Base-by-base conservation (phyloP, 2,888 invertebrate species). In the Mythimna impura region DNA sequence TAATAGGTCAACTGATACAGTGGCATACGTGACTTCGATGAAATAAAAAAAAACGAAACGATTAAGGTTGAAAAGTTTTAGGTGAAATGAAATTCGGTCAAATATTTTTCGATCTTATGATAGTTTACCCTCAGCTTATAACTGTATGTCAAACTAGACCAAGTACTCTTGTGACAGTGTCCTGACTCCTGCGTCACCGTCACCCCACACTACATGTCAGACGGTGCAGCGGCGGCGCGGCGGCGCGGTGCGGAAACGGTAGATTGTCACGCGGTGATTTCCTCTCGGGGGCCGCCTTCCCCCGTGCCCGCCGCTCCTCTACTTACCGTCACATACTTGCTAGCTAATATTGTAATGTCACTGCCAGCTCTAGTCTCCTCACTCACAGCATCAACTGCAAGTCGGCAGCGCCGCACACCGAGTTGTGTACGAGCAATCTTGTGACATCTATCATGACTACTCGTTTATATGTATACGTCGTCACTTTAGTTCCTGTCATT, bases 181-280 rank as follows among this genome's bases (percentile, higher is more conserved):
- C n/a, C 40, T 58, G 12, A 25, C n/a, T 20, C 10, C 57, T 22
- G 63, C 17, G 62, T 40, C 47, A 17, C 57, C 17, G 47, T 40
- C 34, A 36, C 50, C 71, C 36, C 50, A 8, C 40, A 43, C 36
- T 8, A n/a, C 64, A 17, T 25, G 43, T 52, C 52, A 34, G n/a
- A 12, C n/a, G n/a, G 6, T 47, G 47, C 30, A 20, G 43, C 52
- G 50, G 17, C 17, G 50, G 47, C 47, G 47, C 47, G 20, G 50
- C 30, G 25, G 7, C 14, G 43, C 20, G 52, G 30, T 34, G 40
- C 63, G 68, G 68, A 64, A 20, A 58, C 54, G 47, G 60, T 36
- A 61, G 58, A 64, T 68, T 75, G 68, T 76, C 36, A 43, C 25
- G 63, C 58, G 63, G 52, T 68, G 68, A 65, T 50, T 76, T 76